Percentiles rank a stretch among this genome's conserved stretches.
phyloP scores from a whole-genome alignment of 2,113 vertebrate species.

The Murina feae region DNA sequence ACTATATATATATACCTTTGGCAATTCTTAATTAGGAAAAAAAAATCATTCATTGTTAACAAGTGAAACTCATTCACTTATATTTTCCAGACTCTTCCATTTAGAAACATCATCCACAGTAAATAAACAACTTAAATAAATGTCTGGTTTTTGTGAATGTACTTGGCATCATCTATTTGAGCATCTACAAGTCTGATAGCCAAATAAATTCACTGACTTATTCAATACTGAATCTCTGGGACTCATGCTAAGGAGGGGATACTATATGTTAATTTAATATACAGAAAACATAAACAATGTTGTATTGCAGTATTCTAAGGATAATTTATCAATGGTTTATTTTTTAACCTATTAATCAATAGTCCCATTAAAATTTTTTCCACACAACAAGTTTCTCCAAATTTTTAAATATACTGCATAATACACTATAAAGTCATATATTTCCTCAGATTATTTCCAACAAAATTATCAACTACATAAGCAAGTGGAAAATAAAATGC shows the following conservation, averaged over 20 bases:
- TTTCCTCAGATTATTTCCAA: background rate
- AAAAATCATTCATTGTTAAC: background rate
- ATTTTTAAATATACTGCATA: background rate
- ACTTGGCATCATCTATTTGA: background rate
- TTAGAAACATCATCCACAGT: background rate
- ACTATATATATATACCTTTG: background rate
- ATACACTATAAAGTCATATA: background rate
- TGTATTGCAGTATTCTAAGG: background rate
- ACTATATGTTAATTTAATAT: background rate
- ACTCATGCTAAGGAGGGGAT: background rate
- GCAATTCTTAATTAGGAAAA: background rate
- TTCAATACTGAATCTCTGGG: constrained; percentile 11
- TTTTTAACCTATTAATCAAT: constrained; percentile 8
- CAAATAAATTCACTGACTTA: constrained; percentile 26
- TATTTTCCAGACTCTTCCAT: background rate
- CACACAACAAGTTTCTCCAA: background rate
- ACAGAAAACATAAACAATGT: background rate
- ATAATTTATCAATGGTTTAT: background rate
- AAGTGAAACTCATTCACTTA: constrained; percentile 16
- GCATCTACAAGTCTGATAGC: background rate
- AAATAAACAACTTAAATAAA: constrained; percentile 34
- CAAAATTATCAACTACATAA: background rate
- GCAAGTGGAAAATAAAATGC: constrained; percentile 7
- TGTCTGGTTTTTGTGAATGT: background rate
- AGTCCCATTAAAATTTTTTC: background rate